phyloP scores from a whole-genome alignment of 92 coral and sea anemone species.

The Galaxea fascicularis region DNA sequence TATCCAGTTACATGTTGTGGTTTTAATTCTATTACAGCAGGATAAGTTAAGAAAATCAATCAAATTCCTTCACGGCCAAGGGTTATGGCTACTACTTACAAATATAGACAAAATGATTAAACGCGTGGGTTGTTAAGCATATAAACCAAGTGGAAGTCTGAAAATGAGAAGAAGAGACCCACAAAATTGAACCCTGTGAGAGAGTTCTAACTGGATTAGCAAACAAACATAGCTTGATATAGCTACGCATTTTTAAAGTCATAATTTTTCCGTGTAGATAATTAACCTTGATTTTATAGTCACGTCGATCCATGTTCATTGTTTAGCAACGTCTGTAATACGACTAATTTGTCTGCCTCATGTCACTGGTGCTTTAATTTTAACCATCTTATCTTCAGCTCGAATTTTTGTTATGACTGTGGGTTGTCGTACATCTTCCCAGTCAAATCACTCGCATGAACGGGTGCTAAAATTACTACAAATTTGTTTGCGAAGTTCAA shows the following conservation, averaged over 20 bases:
- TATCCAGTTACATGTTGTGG: background rate
- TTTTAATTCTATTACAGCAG: background rate
- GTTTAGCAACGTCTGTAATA: no score
- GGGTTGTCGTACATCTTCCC: no score
- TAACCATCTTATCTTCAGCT: no score
- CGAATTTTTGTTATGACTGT: no score
- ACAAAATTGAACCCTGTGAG: background rate
- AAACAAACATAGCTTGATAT: background rate
- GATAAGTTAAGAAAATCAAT: background rate
- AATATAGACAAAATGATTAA: background rate
- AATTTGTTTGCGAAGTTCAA: no score
- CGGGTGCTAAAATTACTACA: no score
- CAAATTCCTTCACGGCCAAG: background rate
- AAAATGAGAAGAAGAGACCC: background rate
- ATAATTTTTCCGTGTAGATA: no score
- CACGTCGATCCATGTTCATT: no score
- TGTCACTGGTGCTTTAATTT: no score
- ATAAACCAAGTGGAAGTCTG: background rate
- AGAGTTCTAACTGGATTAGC: constrained; percentile 12
- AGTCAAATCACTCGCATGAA: no score
- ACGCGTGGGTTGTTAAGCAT: background rate
- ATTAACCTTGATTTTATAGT: no score
- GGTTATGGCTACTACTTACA: background rate
- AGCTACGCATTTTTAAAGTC: background rate
- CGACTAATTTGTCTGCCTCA: no score